Conservation (phyloP, 1,140 invertebrate genomes). For the Steinernema feltiae region DNA sequence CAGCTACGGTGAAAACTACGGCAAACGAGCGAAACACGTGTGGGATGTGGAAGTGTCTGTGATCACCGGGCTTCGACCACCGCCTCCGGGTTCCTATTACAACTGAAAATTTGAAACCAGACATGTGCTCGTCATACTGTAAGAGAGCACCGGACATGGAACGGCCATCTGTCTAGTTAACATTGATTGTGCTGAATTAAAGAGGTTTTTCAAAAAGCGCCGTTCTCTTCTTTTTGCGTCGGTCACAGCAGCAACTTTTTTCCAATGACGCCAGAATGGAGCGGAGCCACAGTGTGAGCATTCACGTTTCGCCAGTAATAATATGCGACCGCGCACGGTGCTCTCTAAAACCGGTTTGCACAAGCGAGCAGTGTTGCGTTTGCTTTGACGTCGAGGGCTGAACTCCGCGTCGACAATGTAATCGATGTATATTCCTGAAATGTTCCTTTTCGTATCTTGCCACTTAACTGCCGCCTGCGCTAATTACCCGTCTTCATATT, state of each 20-base stretch:
- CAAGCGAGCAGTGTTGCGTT: constrained; percentile 11
- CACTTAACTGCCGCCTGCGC: constrained; percentile 3
- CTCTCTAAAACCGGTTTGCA: constrained; percentile 3
- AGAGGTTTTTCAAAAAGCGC: background rate
- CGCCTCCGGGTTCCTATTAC: background rate
- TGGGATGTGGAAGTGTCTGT: background rate
- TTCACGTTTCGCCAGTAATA: constrained; percentile 15
- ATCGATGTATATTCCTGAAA: constrained; percentile 12
- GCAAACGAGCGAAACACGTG: background rate
- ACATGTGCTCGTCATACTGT: too few species aligned
- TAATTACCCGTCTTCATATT: background rate
- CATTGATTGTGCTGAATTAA: too few species aligned
- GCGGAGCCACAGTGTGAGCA: background rate
- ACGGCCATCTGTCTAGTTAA: too few species aligned
- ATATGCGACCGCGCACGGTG: constrained; percentile 9
- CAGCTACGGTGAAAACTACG: constrained; percentile 2
- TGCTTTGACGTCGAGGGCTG: background rate
- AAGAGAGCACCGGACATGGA: too few species aligned
- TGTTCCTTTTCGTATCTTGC: constrained; percentile 3
- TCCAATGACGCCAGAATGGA: background rate
- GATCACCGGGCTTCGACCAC: background rate
- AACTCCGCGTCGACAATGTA: background rate
- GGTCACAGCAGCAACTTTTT: background rate
- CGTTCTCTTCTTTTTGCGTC: background rate
- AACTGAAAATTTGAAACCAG: background rate